Evolutionary conservation across 2,888 invertebrate genomes (phyloP).

Genomic region (Liodrosophila aerea): DNA sequence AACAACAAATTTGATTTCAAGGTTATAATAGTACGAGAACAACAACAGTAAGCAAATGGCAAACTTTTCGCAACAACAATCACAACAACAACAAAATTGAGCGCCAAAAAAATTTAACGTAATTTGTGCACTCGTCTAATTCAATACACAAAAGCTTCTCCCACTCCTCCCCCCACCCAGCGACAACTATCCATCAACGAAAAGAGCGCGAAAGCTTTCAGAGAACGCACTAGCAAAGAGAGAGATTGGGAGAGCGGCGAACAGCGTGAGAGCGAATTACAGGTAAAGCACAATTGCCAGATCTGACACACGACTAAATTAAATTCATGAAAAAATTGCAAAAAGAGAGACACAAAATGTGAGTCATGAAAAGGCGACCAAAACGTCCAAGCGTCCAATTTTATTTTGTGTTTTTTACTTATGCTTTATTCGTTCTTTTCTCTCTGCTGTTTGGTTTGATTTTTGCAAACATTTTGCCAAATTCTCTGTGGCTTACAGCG

Average conservation of each 20-base stretch:
- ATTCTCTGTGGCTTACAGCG: background rate
- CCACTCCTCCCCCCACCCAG: background rate
- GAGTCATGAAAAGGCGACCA: constrained; percentile 50
- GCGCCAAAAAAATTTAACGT: constrained; percentile 67
- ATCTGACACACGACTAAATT: constrained; percentile 44
- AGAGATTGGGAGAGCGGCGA: background rate
- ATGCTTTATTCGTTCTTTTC: constrained; percentile 6
- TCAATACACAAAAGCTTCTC: constrained; percentile 65
- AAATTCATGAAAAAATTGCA: constrained; percentile 53
- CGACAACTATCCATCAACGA: background rate
- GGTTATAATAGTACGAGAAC: constrained; percentile 56
- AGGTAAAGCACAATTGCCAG: constrained; percentile 51
- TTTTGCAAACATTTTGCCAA: constrained; percentile 18
- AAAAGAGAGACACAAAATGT: constrained; percentile 36
- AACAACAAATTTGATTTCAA: constrained; percentile 60
- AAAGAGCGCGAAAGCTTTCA: background rate
- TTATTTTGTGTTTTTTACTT: constrained; percentile 21
- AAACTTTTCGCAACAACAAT: constrained; percentile 42
- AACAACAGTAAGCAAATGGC: constrained; percentile 39
- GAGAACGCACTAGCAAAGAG: background rate
- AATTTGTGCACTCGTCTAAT: constrained; percentile 72
- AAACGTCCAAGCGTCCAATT: constrained; percentile 33
- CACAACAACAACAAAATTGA: constrained; percentile 52
- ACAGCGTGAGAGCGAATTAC: constrained; percentile 43
- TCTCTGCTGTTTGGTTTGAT: constrained; percentile 4